These are phyloP conservation scores for Pristionchus exspectatus DNA, from an alignment of 2,888 invertebrate species.

Conservation along the genomic window DNA sequence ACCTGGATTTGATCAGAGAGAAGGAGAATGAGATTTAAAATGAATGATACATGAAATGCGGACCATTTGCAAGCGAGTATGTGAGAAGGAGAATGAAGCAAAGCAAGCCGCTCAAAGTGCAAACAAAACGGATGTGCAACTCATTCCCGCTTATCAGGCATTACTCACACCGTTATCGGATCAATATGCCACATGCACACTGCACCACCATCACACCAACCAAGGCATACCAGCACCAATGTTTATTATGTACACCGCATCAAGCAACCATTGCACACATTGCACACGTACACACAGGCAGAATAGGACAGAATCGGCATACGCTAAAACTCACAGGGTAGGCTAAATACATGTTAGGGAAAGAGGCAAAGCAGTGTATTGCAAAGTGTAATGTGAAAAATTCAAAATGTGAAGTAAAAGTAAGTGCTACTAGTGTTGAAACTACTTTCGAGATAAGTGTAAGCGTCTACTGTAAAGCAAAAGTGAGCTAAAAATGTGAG, in stretches of 20 bases:
- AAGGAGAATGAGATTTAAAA: background rate
- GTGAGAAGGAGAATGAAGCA: background rate
- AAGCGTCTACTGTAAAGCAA: background rate
- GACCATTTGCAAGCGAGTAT: background rate
- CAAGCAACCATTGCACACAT: constrained; percentile 23
- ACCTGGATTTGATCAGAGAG: background rate
- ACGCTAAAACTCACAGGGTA: background rate
- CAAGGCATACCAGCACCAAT: constrained; percentile 21
- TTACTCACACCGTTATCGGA: constrained; percentile 26
- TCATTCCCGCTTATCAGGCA: constrained; percentile 9
- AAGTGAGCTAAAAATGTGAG: background rate
- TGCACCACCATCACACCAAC: constrained; percentile 24
- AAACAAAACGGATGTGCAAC: background rate
- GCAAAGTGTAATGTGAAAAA: background rate
- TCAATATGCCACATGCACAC: constrained; percentile 11
- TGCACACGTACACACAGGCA: background rate
- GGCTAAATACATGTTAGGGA: background rate
- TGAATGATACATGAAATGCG: background rate
- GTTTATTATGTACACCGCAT: constrained; percentile 20
- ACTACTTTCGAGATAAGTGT: background rate
- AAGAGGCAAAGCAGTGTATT: background rate
- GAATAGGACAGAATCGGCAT: background rate
- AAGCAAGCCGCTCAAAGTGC: background rate
- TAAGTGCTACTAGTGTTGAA: background rate
- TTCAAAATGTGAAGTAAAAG: background rate